phyloP scores from a whole-genome alignment of 2,797 vertebrate genomes.

The Gadopsis marmoratus region DNA sequence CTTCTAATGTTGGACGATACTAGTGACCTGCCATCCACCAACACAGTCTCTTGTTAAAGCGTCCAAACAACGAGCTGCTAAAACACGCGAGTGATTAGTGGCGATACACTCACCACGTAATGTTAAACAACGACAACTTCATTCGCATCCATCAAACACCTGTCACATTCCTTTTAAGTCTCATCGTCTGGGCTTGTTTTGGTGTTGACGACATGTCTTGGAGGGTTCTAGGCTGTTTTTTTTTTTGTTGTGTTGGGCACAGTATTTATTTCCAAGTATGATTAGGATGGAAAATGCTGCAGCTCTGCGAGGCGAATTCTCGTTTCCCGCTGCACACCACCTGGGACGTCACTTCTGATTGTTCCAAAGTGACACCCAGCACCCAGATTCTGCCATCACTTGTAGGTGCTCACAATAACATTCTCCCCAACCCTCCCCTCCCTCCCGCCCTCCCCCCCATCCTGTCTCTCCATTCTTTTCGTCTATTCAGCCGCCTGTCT shows the following conservation, averaged over 20 bases:
- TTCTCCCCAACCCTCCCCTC: slow-evolving; percentile 44
- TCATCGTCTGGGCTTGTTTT: slow-evolving; percentile 28
- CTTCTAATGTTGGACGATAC: background rate
- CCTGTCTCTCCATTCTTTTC: slow-evolving; percentile 69
- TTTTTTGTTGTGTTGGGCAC: background rate
- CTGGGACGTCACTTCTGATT: slow-evolving; percentile 75
- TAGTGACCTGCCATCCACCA: background rate
- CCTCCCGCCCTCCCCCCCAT: slow-evolving; percentile 44
- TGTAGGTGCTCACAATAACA: slow-evolving; percentile 73
- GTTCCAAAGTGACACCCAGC: slow-evolving; percentile 77
- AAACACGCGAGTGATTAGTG: background rate
- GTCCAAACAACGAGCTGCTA: background rate
- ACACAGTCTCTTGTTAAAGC: background rate
- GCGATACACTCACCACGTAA: background rate
- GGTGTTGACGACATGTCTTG: slow-evolving; percentile 25
- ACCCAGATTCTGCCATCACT: slow-evolving; percentile 77
- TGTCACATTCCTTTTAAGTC: background rate
- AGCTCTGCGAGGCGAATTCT: slow-evolving; percentile 46
- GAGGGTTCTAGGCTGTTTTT: slow-evolving; percentile 9
- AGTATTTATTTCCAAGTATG: slow-evolving; percentile 58
- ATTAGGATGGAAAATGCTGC: slow-evolving; percentile 59
- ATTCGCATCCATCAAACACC: background rate
- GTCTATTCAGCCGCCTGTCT: slow-evolving; percentile 78
- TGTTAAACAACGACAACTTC: slow-evolving; percentile 1
- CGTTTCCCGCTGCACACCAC: slow-evolving; percentile 45